phyloP scores from a whole-genome alignment of 2,113 vertebrate genomes.

The Sterrhoptilus dennistouni region DNA sequence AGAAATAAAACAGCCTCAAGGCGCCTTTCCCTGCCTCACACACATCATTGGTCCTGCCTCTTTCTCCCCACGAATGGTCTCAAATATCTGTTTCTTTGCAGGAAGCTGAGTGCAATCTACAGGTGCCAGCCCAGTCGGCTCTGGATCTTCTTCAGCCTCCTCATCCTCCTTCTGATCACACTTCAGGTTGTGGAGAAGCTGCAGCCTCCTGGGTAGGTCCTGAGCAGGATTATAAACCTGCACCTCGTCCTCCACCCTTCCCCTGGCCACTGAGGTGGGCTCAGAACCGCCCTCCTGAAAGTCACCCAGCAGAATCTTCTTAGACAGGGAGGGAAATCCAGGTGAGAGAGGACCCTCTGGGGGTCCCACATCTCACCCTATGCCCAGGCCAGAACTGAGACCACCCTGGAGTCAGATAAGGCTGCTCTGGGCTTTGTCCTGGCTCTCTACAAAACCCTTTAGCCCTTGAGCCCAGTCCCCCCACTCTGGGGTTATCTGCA shows the following conservation, averaged over 20 bases:
- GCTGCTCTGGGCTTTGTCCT: background rate
- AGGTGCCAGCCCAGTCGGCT: slow-evolving; percentile 42
- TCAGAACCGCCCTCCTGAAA: background rate
- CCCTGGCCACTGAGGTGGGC: background rate
- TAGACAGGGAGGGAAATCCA: background rate
- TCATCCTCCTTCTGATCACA: slow-evolving; percentile 26
- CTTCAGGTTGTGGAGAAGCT: slow-evolving; percentile 52
- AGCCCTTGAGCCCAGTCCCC: background rate
- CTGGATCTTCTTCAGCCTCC: slow-evolving; percentile 57
- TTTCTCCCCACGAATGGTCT: background rate
- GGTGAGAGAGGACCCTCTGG: background rate
- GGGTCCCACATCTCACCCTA: background rate
- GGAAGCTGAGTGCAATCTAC: slow-evolving; percentile 38
- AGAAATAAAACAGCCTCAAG: background rate
- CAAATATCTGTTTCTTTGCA: background rate
- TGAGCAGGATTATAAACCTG: background rate
- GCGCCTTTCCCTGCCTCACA: background rate
- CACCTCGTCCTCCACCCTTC: background rate
- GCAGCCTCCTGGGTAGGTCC: slow-evolving; percentile 34
- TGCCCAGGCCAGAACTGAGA: background rate
- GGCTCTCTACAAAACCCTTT: background rate
- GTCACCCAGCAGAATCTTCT: background rate
- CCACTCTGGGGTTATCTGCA: background rate
- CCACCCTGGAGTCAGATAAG: background rate
- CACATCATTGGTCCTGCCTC: fast-evolving